Conservation (phyloP, 2,888 invertebrate species). For the Kuschelorhynchus macadamiae region DNA sequence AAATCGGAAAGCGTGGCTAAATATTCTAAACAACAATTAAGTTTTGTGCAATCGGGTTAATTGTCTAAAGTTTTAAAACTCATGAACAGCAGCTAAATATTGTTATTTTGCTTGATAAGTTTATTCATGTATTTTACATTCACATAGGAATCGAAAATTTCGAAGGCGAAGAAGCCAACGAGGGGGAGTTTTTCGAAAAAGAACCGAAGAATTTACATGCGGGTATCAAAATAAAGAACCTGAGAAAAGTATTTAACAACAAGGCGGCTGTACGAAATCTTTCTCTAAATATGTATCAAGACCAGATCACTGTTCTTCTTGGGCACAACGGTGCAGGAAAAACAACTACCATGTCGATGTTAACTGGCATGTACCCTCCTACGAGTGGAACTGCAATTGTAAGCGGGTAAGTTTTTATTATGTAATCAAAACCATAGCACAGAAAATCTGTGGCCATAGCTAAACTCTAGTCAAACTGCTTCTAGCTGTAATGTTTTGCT, state of each 20-base stretch:
- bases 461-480: too few species aligned
- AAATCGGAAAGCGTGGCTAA: too few species aligned
- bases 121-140: too few species aligned
- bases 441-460: too few species aligned
- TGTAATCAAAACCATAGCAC: too few species aligned
- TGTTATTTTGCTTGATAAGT: too few species aligned
- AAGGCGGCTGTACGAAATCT: conserved; percentile 78
- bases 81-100: too few species aligned
- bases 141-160: neutral
- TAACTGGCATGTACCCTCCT: conserved; percentile 83
- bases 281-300: conserved; percentile 87
- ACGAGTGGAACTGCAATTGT: conserved; percentile 79
- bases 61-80: too few species aligned
- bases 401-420: conserved; percentile 75
- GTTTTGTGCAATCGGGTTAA: too few species aligned
- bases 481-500: too few species aligned
- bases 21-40: too few species aligned
- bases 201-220: conserved; percentile 70
- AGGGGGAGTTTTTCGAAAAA: conserved; percentile 62
- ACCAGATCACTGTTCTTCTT: conserved; percentile 89
- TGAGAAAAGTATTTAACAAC: conserved; percentile 75
- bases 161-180: neutral
- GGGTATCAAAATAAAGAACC: conserved; percentile 72
- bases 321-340: conserved; percentile 92
- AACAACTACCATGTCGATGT: conserved; percentile 94